Conservation (phyloP, 2,888 invertebrate genomes). For the Teinopalpus imperialis region DNA sequence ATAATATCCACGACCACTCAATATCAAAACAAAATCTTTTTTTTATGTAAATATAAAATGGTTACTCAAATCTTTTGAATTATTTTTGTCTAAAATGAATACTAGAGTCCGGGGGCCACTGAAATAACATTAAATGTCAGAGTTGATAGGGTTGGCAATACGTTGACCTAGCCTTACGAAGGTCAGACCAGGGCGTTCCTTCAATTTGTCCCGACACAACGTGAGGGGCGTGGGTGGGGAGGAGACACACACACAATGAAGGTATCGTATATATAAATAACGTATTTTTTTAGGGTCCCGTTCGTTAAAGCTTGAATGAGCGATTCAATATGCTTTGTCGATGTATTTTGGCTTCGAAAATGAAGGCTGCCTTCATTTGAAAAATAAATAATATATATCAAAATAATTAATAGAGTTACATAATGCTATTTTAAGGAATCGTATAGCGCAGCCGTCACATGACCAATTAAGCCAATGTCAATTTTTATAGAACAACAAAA, state of each 20-base stretch:
- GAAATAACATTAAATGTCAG: slow-evolving; percentile 25
- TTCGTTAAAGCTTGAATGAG: slow-evolving; percentile 11
- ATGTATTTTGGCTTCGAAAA: slow-evolving; percentile 25
- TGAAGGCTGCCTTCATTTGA: slow-evolving; percentile 25
- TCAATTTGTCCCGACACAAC: slow-evolving; percentile 20
- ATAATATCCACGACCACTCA: too few relatives aligned
- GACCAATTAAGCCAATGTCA: too few relatives aligned
- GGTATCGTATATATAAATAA: slow-evolving; percentile 10
- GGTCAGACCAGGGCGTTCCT: slow-evolving; percentile 20
- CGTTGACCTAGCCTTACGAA: slow-evolving; percentile 19
- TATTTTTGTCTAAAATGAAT: too few relatives aligned
- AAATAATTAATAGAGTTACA: too few relatives aligned
- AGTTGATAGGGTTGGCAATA: slow-evolving; percentile 20
- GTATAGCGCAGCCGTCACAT: too few relatives aligned
- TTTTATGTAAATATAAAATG: too few relatives aligned
- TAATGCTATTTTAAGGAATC: too few relatives aligned
- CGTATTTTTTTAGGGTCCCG: slow-evolving; percentile 19
- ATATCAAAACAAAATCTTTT: too few relatives aligned
- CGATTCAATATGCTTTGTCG: slow-evolving; percentile 27
- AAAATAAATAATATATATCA: not conserved
- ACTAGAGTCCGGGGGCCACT: slow-evolving; percentile 7
- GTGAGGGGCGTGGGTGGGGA: not conserved
- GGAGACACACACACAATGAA: slow-evolving; percentile 2
- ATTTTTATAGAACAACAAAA: too few relatives aligned
- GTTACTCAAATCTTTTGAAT: too few relatives aligned